phyloP scores from a whole-genome alignment of 2,797 vertebrate genomes.

The Capromys pilorides region DNA sequence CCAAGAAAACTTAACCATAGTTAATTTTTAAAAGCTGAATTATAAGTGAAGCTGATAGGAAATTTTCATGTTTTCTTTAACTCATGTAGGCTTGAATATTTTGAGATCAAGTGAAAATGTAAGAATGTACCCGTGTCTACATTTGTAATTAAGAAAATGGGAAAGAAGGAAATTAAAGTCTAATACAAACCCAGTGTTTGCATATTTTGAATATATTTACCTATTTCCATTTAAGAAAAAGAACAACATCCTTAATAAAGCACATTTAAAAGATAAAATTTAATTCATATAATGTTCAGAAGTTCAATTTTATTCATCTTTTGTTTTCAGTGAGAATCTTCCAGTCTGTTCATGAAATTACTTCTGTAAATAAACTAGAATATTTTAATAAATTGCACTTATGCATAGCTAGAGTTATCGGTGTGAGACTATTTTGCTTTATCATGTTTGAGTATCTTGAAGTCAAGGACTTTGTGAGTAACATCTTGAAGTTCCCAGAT shows the following conservation, averaged over 20 bases:
- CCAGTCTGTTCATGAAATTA: neutral
- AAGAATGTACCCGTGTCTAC: neutral
- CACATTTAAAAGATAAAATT: neutral
- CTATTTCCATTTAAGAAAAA: neutral
- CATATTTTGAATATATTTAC: neutral
- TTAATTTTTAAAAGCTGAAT: neutral
- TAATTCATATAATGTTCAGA: neutral
- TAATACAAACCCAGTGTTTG: neutral
- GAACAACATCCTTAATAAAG: neutral
- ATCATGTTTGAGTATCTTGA: neutral
- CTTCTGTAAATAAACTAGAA: neutral
- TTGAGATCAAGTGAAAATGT: neutral
- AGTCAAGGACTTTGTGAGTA: neutral
- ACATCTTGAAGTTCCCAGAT: neutral
- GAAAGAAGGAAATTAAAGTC: neutral
- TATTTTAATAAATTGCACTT: neutral
- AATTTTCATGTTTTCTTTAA: neutral
- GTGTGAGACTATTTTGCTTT: neutral
- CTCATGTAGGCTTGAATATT: neutral
- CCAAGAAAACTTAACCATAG: neutral
- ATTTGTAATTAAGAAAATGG: neutral
- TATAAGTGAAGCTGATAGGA: neutral
- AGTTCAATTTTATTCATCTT: neutral
- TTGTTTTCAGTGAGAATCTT: neutral
- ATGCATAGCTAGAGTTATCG: neutral